Conservation (phyloP, 2,888 invertebrate genomes). For the Himalopsyche tibetana region DNA sequence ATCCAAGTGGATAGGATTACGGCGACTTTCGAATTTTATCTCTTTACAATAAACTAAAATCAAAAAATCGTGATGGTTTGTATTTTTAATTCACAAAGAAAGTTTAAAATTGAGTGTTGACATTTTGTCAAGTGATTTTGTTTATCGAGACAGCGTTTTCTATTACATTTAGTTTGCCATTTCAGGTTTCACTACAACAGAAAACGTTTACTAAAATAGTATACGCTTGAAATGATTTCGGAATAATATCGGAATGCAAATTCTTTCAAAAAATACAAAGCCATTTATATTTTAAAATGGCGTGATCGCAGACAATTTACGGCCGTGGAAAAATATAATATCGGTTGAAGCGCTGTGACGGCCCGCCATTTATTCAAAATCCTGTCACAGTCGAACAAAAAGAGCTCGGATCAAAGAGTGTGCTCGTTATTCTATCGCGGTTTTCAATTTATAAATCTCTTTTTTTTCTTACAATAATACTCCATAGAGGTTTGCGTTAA, state of each 20-base stretch:
- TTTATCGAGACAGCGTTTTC: not conserved
- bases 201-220: not conserved
- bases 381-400: constrained; percentile 24
- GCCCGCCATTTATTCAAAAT: constrained; percentile 34
- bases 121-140: too few relatives aligned
- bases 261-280: constrained; percentile 30
- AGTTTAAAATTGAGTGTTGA: too few relatives aligned
- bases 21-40: too few relatives aligned
- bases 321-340: constrained; percentile 11
- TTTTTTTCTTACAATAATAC: not conserved
- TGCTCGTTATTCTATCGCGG: constrained; percentile 30
- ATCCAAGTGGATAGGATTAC: too few relatives aligned
- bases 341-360: constrained; percentile 26
- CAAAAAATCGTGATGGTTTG: too few relatives aligned
- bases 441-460: constrained; percentile 21
- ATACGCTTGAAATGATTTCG: constrained; percentile 9
- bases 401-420: constrained; percentile 6
- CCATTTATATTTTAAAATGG: constrained; percentile 20
- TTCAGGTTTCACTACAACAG: not conserved
- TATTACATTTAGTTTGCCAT: not conserved
- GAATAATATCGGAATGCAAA: constrained; percentile 15
- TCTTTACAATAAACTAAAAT: too few relatives aligned
- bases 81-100: too few relatives aligned
- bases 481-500: constrained; percentile 18
- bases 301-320: constrained; percentile 30